Conservation (phyloP, 2,113 vertebrate genomes). For the Syrrhaptes paradoxus region DNA sequence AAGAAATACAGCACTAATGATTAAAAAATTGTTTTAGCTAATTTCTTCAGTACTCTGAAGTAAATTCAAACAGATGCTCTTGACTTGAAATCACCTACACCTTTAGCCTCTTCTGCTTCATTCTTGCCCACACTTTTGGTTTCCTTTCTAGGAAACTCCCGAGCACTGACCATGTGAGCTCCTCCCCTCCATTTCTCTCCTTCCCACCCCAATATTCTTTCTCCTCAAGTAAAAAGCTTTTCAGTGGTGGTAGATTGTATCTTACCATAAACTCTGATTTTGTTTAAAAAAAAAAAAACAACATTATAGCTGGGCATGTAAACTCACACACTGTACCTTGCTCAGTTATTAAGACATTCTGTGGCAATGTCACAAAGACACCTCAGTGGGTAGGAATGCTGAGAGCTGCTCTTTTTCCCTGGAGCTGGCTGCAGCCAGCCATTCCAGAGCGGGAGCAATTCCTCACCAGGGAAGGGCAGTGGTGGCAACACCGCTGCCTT, state of each 20-base stretch:
- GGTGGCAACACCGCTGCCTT: background rate
- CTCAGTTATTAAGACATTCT: background rate
- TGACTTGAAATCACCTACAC: background rate
- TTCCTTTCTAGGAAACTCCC: background rate
- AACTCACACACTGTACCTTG: background rate
- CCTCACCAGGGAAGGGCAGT: background rate
- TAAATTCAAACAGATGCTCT: background rate
- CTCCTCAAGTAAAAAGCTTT: background rate
- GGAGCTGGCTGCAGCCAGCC: background rate
- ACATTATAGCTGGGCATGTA: background rate
- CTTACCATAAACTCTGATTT: background rate
- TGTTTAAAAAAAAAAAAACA: background rate
- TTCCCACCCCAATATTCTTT: background rate
- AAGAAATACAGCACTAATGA: background rate
- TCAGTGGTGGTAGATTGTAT: background rate
- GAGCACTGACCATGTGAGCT: fast-evolving
- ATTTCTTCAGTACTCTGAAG: background rate
- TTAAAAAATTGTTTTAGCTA: background rate
- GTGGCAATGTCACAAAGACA: background rate
- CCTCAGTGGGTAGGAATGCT: background rate
- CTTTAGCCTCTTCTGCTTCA: background rate
- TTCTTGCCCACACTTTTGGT: fast-evolving
- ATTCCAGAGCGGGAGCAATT: background rate
- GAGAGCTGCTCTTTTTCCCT: background rate
- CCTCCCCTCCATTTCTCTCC: background rate